Conservation (phyloP, 2,113 vertebrate species). For the Bos indicus region DNA sequence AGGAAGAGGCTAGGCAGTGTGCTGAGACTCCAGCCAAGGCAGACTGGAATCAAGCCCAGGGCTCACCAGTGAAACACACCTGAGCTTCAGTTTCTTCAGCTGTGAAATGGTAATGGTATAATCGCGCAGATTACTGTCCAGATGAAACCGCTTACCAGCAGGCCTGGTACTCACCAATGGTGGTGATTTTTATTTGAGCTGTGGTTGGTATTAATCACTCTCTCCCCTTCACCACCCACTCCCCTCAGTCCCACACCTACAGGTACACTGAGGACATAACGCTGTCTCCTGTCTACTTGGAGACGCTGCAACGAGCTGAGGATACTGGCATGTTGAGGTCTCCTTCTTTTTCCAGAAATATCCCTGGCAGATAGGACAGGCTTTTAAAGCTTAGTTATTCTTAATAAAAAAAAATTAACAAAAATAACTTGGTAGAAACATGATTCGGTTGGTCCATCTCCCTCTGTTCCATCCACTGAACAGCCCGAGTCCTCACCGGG, state of each 20-base stretch:
- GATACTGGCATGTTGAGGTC: neutral
- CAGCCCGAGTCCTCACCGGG: neutral
- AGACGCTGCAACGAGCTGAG: accelerated
- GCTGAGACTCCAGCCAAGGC: neutral
- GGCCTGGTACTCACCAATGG: neutral
- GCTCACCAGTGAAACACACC: neutral
- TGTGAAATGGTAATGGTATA: neutral
- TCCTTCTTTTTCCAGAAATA: neutral
- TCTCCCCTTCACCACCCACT: neutral
- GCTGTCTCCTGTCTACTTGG: neutral
- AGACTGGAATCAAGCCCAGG: neutral
- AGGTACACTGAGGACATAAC: neutral
- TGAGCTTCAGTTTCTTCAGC: neutral
- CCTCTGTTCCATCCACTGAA: neutral
- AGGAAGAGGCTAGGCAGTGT: neutral
- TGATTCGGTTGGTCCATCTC: neutral
- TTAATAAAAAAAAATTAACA: neutral
- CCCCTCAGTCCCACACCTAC: neutral
- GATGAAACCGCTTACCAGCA: neutral
- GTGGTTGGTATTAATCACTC: neutral
- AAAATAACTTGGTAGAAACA: neutral
- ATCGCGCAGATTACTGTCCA: neutral
- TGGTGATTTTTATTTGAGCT: neutral
- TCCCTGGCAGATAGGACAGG: neutral
- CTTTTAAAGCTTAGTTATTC: neutral